phyloP scores from a whole-genome alignment of 2,888 invertebrate genomes.

The Oscheius myriophilus region DNA sequence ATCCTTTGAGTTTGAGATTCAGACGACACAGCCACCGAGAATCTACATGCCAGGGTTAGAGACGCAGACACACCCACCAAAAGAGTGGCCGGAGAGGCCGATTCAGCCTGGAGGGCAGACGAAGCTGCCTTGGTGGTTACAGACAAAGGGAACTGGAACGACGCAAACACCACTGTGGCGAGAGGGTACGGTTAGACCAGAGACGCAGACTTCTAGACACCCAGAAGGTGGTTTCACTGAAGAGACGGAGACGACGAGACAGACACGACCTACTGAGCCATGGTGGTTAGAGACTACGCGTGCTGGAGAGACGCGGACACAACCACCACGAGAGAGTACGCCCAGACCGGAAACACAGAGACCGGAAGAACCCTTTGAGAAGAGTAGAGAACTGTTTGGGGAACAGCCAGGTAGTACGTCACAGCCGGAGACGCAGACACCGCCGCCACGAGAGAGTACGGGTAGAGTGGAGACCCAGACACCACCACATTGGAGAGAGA shows the following conservation, averaged over 20 bases:
- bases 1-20: too few relatives aligned
- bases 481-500: neutral
- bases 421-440: neutral
- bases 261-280: neutral
- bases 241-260: neutral
- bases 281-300: neutral
- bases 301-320: neutral
- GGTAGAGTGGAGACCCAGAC: neutral
- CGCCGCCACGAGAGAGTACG: neutral
- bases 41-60: too few relatives aligned
- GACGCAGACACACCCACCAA: neutral
- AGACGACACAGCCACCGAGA: too few relatives aligned
- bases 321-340: neutral
- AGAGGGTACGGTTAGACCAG: neutral
- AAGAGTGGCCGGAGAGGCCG: neutral
- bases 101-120: neutral
- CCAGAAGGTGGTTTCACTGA: neutral
- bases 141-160: neutral
- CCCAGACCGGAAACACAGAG: neutral
- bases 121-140: neutral
- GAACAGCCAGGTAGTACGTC: too few relatives aligned
- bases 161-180: neutral
- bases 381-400: too few relatives aligned
- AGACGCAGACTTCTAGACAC: neutral
- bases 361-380: too few relatives aligned